Base-by-base conservation (phyloP, 2,797 vertebrate species). In the Sciaenops ocellatus region DNA sequence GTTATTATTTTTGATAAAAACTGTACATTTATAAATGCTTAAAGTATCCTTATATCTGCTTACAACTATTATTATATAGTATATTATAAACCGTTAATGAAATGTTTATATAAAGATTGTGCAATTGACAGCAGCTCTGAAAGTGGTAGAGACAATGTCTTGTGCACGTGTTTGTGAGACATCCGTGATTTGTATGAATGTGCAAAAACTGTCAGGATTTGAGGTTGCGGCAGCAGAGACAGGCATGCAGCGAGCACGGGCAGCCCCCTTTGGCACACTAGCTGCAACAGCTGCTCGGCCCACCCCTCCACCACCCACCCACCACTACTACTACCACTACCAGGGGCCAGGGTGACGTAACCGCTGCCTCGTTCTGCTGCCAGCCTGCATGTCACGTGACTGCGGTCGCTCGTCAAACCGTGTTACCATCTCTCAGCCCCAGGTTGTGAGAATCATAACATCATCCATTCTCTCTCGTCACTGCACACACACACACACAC, bases 251-350 rank as follows among this genome's bases (percentile, higher is more conserved):
- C 16, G 46, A 82, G 73, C 61, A 55, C 54, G 60, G 82, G 76
- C 78, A 83, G 82, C 30, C 34, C 87, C 90, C 87, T 79, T 87
- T 91, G 91, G 90, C 90, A 79, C 81, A 79, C 79, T 30, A 75
- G 90, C 90, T 77, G 76, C 85, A 91, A 87, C 93, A 93, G 90
- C 92, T 91, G 92, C 90, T 90, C 73, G 42, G 78, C 85, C 85
- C 83, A 48, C 61, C 85, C 85, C 76, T 61, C 67, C 82, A 55
- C 76, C 86, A 61, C 72, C 70, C 67, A 28, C 60, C 57, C 78
- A 70, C 77, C 34, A 63, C 90, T 76, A 88, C 89, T 74, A 87
- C 87, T 50, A 82, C 89, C 76, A 83, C 90, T 22, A 81, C 91
- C 72, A 77, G 85, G 79, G 87, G 87, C 84, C 79, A 59, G 69